A percentile compares a stretch with the other conserved stretches of the same genome.
phyloP scores from a whole-genome alignment of 2,888 invertebrate genomes.

The Dilophus febrilis region DNA sequence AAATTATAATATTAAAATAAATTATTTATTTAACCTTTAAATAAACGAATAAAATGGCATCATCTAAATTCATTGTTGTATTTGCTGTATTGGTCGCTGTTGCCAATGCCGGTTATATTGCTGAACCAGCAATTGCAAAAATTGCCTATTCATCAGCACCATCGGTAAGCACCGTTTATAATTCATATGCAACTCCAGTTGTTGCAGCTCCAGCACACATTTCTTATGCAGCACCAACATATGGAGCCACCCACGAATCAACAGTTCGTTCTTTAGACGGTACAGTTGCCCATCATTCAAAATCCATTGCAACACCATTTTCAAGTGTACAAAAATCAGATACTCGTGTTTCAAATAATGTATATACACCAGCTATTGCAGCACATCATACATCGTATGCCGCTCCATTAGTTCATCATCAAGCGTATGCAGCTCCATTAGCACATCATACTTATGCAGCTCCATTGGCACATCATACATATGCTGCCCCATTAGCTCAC shows the following conservation, averaged over 20 bases:
- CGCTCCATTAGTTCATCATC: neutral
- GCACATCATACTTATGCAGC: constrained; percentile 17
- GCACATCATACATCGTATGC: constrained; percentile 16
- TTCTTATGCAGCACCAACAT: constrained; percentile 18
- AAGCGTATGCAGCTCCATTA: constrained; percentile 19
- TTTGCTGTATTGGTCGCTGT: constrained; percentile 40
- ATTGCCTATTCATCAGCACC: constrained; percentile 29
- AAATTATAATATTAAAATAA: too few relatives aligned
- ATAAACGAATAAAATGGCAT: constrained; percentile 23
- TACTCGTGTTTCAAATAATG: constrained; percentile 39
- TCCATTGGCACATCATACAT: constrained; percentile 14
- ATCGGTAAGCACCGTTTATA: constrained; percentile 14
- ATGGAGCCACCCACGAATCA: constrained; percentile 36
- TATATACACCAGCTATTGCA: constrained; percentile 31
- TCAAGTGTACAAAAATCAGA: constrained; percentile 42
- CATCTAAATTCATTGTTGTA: constrained; percentile 36
- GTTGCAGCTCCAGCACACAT: constrained; percentile 13
- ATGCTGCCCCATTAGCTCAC: constrained; percentile 19
- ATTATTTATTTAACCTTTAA: too few relatives aligned
- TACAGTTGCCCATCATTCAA: constrained; percentile 39
- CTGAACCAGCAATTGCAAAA: constrained; percentile 8
- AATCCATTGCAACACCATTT: constrained; percentile 41
- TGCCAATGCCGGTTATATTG: constrained; percentile 40
- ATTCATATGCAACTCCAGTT: constrained; percentile 15
- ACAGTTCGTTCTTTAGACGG: constrained; percentile 38